Evolutionary conservation across 1,140 invertebrate genomes (phyloP).

Genomic region (Drosophila navojoa): DNA sequence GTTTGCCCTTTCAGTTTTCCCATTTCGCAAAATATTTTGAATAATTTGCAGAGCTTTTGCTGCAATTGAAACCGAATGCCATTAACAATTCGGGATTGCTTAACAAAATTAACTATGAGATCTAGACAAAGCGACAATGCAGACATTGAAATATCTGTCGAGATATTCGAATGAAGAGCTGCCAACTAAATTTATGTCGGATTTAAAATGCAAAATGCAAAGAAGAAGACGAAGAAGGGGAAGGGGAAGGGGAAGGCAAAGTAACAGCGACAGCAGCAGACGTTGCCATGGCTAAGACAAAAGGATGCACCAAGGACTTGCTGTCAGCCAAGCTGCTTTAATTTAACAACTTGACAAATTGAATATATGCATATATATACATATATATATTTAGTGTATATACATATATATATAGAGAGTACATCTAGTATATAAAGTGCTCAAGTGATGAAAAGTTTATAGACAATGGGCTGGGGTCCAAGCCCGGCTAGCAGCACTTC

Average conservation of each 20-base stretch:
- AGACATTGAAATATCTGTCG: slow-evolving; percentile 61
- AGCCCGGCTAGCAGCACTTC: background rate
- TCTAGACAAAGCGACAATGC: slow-evolving; percentile 65
- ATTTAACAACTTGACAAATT: slow-evolving; percentile 78
- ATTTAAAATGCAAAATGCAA: slow-evolving; percentile 71
- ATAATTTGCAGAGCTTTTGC: no score
- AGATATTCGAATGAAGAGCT: slow-evolving; percentile 54
- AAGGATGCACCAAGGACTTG: slow-evolving; percentile 5
- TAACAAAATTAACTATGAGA: slow-evolving; percentile 54
- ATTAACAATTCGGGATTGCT: slow-evolving; percentile 29
- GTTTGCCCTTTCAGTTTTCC: no score
- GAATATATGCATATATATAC: slow-evolving; percentile 57
- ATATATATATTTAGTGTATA: slow-evolving; percentile 14
- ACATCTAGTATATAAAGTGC: background rate
- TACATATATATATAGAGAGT: slow-evolving; percentile 31
- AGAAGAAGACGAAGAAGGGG: slow-evolving; percentile 29
- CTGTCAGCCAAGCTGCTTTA: slow-evolving; percentile 37
- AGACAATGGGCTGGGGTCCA: background rate
- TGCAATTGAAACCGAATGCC: background rate
- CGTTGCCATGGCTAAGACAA: slow-evolving; percentile 32
- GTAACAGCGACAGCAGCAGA: slow-evolving; percentile 19
- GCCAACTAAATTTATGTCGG: slow-evolving; percentile 78
- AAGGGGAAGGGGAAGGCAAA: background rate
- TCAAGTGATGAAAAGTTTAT: background rate
- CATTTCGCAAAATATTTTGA: no score